A percentile compares a stretch with the other conserved stretches of the same genome.
These are phyloP conservation scores for Teinopalpus imperialis DNA, from an alignment of 2,888 invertebrate genomes.

Conservation along the genomic window DNA sequence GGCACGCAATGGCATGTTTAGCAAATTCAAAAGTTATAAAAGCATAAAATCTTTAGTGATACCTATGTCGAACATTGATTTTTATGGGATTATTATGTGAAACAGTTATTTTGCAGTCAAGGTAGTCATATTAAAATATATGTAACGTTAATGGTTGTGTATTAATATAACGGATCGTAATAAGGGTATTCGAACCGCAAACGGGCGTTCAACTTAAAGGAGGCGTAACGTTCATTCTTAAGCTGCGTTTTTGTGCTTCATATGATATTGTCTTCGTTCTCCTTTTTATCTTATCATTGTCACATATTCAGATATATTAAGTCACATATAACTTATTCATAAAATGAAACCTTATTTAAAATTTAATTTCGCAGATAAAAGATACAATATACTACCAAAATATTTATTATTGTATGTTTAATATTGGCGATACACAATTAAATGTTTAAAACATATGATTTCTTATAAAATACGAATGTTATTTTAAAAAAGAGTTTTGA, in stretches of 20 bases:
- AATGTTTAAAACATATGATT: too few relatives aligned
- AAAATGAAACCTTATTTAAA: too few relatives aligned
- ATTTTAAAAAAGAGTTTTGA: too few relatives aligned
- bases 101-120: too few relatives aligned
- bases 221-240: conserved; percentile 42
- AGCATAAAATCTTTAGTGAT: neutral
- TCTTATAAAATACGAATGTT: too few relatives aligned
- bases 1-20: neutral
- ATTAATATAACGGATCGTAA: conserved; percentile 40
- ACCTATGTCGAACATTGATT: conserved; percentile 2
- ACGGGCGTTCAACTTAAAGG: conserved; percentile 55
- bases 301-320: conserved; percentile 34
- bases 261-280: conserved; percentile 39
- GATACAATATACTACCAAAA: too few relatives aligned
- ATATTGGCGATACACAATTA: too few relatives aligned
- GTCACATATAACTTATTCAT: too few relatives aligned
- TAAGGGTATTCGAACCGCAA: conserved; percentile 37
- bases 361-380: too few relatives aligned
- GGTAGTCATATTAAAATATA: conserved; percentile 9
- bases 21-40: neutral
- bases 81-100: too few relatives aligned
- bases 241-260: conserved; percentile 46
- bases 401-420: too few relatives aligned
- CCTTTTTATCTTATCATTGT: conserved; percentile 49
- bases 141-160: conserved; percentile 32